Evolutionary conservation across 2,113 vertebrate genomes (phyloP).

Genomic region (Chinchilla lanigera): DNA sequence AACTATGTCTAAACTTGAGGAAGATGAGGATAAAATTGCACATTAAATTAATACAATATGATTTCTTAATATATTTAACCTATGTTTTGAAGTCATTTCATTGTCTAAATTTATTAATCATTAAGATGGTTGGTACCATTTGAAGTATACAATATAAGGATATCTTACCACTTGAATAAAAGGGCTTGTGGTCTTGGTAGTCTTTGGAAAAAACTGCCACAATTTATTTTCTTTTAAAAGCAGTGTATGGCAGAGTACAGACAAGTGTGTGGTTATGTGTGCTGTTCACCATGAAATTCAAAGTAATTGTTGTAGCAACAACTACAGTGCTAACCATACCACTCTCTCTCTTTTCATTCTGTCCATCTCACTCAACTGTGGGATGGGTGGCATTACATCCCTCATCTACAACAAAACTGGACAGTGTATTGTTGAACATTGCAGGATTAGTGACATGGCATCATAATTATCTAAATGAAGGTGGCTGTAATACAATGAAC

Average conservation of each 20-base stretch:
- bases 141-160: not conserved
- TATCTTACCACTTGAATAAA: not conserved
- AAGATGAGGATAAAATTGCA: not conserved
- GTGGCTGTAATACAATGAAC: not conserved
- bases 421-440: not conserved
- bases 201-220: not conserved
- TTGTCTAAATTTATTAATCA: not conserved
- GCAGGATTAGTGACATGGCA: not conserved
- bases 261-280: not conserved
- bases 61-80: not conserved
- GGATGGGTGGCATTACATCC: accelerated
- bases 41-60: not conserved
- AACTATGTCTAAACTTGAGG: not conserved
- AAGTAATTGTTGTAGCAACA: accelerated
- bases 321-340: not conserved
- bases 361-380: not conserved
- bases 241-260: not conserved
- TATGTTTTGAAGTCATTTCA: not conserved
- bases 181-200: not conserved
- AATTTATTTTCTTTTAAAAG: not conserved
- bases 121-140: not conserved
- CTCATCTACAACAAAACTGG: not conserved
- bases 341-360: not conserved
- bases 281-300: not conserved
- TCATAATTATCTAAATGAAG: not conserved